Evolutionary conservation across 2,888 invertebrate genomes (phyloP), one percentile per base, ranked within the genome.

Genomic region (Chelonus formosanus): DNA sequence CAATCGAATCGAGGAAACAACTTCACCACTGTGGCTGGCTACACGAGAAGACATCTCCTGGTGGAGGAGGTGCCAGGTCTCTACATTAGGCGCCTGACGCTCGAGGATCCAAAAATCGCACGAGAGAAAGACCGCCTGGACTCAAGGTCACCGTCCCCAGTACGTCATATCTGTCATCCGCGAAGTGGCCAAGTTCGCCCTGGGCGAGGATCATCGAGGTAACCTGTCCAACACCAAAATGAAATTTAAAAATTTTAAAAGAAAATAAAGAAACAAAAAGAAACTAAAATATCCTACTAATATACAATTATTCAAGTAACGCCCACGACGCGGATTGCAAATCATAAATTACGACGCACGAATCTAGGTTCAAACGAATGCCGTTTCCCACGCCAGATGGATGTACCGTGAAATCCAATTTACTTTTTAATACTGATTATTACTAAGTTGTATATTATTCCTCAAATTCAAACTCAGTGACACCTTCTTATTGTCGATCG

Each of bases 11-110:
- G 65, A 62, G 65, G 48, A 54, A 44, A 34, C 35, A 34, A 58
- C 34, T 54, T 45, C 52, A 48, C 64, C 75, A 80, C 75, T 75
- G 80, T 82, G 82, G 82, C 81, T 79, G 78, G 80, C 71, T 78
- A 78, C 76, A 72, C 78, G 72, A 80, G 80, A 70, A 76, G 80
- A 75, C 76, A 78, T 75, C 80, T 76, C 73, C 74, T 81, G 65
- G 80, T 73, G 74, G 82, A 82, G 77, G 82, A 82, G 76, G 82
- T 82, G 75, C 82, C 82, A 65, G 82, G 82, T 64, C 80, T 82
- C 53, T 80, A 80, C 71, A 82, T 82, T 76, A 79, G 82, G 72
- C 81, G 82, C 67, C 77, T 82, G 56, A 82, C 82, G 67, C 80
- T 82, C 59, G 82, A 82, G 71, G 82, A 82, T 74, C 82, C 82